phyloP scores from a whole-genome alignment of 2,888 invertebrate genomes.

The Himalopsyche kuldschensis region DNA sequence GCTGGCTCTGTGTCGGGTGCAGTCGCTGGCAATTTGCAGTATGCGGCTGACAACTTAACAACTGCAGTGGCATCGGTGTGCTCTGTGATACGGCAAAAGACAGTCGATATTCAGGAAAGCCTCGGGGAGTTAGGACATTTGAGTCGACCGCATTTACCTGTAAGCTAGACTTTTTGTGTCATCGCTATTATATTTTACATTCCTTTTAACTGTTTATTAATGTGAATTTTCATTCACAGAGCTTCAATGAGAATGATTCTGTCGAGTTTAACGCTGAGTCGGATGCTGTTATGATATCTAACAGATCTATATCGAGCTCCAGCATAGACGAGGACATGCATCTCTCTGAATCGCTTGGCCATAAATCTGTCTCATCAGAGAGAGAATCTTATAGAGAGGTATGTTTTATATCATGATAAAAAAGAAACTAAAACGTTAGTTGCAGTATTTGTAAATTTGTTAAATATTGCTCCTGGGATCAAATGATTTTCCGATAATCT shows the following conservation, averaged over 20 bases:
- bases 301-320: conserved; percentile 29
- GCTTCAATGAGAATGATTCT: conserved; percentile 33
- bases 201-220: background rate
- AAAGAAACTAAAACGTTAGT: no score
- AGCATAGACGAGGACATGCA: conserved; percentile 32
- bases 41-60: conserved; percentile 46
- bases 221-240: conserved; percentile 13
- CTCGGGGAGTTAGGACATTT: conserved; percentile 36
- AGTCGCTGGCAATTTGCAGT: conserved; percentile 52
- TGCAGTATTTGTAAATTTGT: no score
- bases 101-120: conserved; percentile 51
- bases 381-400: conserved; percentile 23
- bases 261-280: conserved; percentile 32
- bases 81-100: conserved; percentile 54
- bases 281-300: conserved; percentile 31
- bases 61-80: conserved; percentile 53
- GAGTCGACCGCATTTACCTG: conserved; percentile 34
- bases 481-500: no score
- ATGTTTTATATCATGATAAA: background rate
- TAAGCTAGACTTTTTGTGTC: background rate
- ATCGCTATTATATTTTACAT: background rate
- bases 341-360: conserved; percentile 14
- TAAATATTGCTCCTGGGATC: no score
- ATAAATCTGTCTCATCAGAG: conserved; percentile 22
- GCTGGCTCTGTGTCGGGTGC: conserved; percentile 54